phyloP scores from a whole-genome alignment of 2,113 vertebrate species.

The Colossoma macropomum region DNA sequence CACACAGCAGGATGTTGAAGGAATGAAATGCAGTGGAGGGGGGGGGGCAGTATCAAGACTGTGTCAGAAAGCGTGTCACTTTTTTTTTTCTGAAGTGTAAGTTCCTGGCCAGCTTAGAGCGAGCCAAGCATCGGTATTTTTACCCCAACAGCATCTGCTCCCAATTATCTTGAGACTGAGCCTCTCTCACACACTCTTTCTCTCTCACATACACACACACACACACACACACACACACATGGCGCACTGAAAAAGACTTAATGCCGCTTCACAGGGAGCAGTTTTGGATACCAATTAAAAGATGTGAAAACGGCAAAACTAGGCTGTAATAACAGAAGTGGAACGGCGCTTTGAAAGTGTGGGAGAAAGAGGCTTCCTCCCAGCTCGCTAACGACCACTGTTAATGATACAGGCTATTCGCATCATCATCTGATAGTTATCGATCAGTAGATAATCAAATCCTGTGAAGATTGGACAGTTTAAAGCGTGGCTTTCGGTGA shows the following conservation, averaged over 20 bases:
- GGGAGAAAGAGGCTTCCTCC: not conserved
- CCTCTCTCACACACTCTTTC: conserved; percentile 68
- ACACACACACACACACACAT: not conserved
- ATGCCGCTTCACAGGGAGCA: conserved; percentile 71
- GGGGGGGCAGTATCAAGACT: not conserved
- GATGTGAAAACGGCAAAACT: conserved; percentile 65
- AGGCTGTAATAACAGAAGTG: conserved; percentile 73
- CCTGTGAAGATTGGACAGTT: not conserved
- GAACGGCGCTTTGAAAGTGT: conserved; percentile 11
- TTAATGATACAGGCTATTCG: conserved; percentile 7
- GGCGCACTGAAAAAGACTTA: conserved; percentile 67
- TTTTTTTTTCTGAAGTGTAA: conserved; percentile 48
- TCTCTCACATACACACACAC: not conserved
- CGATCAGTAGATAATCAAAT: not conserved
- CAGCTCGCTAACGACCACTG: conserved; percentile 48
- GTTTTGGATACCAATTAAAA: conserved; percentile 79
- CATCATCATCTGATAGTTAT: not conserved
- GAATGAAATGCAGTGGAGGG: not conserved
- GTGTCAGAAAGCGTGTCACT: conserved; percentile 70
- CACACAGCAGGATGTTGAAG: not conserved
- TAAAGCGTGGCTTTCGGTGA: not conserved
- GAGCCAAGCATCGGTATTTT: conserved; percentile 70
- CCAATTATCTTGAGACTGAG: conserved; percentile 77
- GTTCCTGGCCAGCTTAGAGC: conserved; percentile 65
- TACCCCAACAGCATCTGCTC: conserved; percentile 77